Base-by-base conservation (phyloP, 2,888 invertebrate species). In the Caenorhabditis zanzibari region DNA sequence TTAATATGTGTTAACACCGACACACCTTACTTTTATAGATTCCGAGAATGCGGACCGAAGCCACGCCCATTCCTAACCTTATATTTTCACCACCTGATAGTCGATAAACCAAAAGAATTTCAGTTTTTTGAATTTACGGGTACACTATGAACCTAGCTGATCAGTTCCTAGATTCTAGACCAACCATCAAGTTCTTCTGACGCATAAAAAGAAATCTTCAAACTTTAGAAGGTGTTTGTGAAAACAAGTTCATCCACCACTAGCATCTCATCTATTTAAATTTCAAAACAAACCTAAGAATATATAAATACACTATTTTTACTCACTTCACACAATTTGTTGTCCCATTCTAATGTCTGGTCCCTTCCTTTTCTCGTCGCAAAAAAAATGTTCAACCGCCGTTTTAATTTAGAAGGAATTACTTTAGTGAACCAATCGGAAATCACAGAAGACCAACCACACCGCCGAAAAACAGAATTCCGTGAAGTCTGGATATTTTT, bases 391-490 rank as follows among this genome's bases (percentile, higher is more conserved):
- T 66, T 66, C 66, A 49, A 14, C 12, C 19, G 44, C 49, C 35
- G 16, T 66, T 66, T 66, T 66, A 52, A 66, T 66, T 52, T 28
- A 66, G 35, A 52, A 66, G 66, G 49, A 44, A 63, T 66, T 66
- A 66, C 16, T 52, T 22, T 49, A 66, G 49, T 49, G 66, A 49
- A 66, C 32, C 66, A 66, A 66, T 44, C 66, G 49, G 66, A 66
- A 66, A 66, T 35, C 49, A 66, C 28, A 49, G 47, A 26, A 66
- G 49, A 47, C 47, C 47, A 47, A 64, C 47, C 47, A 47, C 64
- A 47, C 47, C 9, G 16, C 64, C 6, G 12, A 41, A 61, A 19
- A 61, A 61, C 26, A 64, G 14, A 7, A 12, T 26, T 26, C 26
- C 14, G 26, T 47, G 38, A 38, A 38, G 10, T 47, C 28, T 28